phyloP scores from a whole-genome alignment of 2,888 invertebrate genomes.

The Tetragonisca angustula region DNA sequence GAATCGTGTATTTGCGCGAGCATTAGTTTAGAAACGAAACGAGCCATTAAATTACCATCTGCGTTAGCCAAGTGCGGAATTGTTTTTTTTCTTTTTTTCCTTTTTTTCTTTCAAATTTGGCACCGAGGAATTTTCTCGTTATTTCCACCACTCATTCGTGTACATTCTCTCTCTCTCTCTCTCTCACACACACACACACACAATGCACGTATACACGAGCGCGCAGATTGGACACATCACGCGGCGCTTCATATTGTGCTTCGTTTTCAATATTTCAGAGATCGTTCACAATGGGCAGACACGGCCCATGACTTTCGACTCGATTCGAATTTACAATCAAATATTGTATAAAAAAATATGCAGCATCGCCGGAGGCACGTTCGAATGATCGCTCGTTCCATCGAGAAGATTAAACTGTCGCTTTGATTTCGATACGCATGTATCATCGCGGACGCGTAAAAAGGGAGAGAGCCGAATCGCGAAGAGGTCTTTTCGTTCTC shows the following conservation, averaged over 20 bases:
- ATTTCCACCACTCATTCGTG: not conserved
- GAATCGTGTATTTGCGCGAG: slow-evolving; percentile 1
- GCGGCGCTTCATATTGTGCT: slow-evolving; percentile 9
- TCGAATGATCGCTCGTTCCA: slow-evolving; percentile 27
- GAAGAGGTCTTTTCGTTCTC: slow-evolving; percentile 9
- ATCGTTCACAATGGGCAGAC: not conserved
- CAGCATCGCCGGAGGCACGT: not conserved
- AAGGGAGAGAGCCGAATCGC: not conserved
- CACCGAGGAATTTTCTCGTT: not conserved
- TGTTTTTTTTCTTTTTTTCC: not conserved
- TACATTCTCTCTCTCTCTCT: not conserved
- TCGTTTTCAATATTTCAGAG: slow-evolving; percentile 19
- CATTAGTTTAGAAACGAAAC: slow-evolving; percentile 36
- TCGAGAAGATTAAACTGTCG: slow-evolving; percentile 51
- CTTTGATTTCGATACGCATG: slow-evolving; percentile 40
- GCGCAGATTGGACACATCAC: not conserved
- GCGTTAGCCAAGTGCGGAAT: slow-evolving; percentile 18
- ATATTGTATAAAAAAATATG: slow-evolving; percentile 25
- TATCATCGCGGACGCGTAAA: slow-evolving; percentile 16
- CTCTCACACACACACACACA: too few relatives aligned
- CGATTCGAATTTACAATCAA: slow-evolving; percentile 13
- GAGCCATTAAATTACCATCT: slow-evolving; percentile 45
- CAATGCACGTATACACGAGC: not conserved
- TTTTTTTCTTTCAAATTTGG: not conserved
- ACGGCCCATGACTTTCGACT: not conserved